Base-by-base conservation (phyloP, 2,888 invertebrate genomes). In the Calameuta idolon region DNA sequence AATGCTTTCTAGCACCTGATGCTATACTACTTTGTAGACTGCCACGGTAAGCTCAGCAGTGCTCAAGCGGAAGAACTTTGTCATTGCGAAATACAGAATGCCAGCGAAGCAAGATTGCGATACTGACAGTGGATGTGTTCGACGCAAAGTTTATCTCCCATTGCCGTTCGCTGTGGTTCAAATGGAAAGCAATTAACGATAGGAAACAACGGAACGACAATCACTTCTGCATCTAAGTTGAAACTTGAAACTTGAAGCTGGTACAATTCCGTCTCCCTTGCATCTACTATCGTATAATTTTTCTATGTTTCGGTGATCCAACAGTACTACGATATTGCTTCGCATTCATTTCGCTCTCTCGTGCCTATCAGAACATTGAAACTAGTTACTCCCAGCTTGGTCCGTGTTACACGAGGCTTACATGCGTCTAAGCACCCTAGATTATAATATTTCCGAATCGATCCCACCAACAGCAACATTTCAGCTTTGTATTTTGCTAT, bases 391-490 rank as follows among this genome's bases (percentile, higher is more conserved):
- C 1, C 40, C 5, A 55, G 2, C 40, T 55, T 55, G 4, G 23
- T 55, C 9, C 40, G 23, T 55, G 23, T 23, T 55, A 15, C 40
- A 55, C 1, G 23, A 23, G 9, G 9, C 23, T 5, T 23, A 9
- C 9, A 23, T 1, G 1, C 23, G 23, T 5, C 40, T 55, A 15
- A 55, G 23, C 9, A 23, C 23, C 2, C 9, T 55, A 55, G 40
- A 55, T 55, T 55, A 55, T 55, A 55, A 83, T 82, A 85, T 83
- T 86, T 85, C 81, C 76, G 80, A 85, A 87, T 88, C 85, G 86
- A 88, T 87, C 87, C 87, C 83, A 82, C 83, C 69, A 75, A 69
- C 40, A 34, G 69, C 12, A 35, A 3, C 12, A 35, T 12, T 35
- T 35, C 12, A 12, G 11, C 35, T 35, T 35, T 3, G 35, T 12